Conservation (phyloP, 1,140 invertebrate genomes). For the Neodiprion virginianus region DNA sequence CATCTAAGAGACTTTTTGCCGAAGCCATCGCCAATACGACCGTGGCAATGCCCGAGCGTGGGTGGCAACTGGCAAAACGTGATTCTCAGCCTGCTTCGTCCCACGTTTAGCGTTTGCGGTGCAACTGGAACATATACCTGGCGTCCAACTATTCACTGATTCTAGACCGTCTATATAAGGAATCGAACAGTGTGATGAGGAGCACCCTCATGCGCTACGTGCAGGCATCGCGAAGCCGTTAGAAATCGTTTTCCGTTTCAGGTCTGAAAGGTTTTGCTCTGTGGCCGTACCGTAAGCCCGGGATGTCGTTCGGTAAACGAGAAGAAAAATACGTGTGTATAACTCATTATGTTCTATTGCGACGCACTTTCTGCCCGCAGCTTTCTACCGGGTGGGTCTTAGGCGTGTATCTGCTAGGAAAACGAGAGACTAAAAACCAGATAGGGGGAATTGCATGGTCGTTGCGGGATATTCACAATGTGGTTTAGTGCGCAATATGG, state of each 20-base stretch:
- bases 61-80: too few species aligned
- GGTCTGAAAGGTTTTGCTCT: conserved; percentile 7
- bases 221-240: conserved; percentile 42
- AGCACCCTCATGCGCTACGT: neutral
- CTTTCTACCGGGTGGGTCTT: neutral
- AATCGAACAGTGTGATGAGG: neutral
- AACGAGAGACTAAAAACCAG: neutral
- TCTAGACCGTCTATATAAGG: neutral
- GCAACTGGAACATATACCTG: neutral
- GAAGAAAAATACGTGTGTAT: neutral
- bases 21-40: too few species aligned
- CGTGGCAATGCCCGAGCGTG: too few species aligned
- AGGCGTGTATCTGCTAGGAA: neutral
- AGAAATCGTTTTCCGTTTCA: conserved; percentile 51
- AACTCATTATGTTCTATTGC: neutral
- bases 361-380: neutral
- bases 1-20: too few species aligned
- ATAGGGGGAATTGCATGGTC: neutral
- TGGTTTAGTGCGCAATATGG: neutral
- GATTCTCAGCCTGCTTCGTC: neutral
- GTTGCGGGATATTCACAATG: neutral
- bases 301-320: neutral
- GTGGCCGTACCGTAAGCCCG: neutral
- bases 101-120: neutral
- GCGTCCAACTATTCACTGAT: neutral